Conservation (phyloP, 2,797 vertebrate species). For the Myotis vivesi region DNA sequence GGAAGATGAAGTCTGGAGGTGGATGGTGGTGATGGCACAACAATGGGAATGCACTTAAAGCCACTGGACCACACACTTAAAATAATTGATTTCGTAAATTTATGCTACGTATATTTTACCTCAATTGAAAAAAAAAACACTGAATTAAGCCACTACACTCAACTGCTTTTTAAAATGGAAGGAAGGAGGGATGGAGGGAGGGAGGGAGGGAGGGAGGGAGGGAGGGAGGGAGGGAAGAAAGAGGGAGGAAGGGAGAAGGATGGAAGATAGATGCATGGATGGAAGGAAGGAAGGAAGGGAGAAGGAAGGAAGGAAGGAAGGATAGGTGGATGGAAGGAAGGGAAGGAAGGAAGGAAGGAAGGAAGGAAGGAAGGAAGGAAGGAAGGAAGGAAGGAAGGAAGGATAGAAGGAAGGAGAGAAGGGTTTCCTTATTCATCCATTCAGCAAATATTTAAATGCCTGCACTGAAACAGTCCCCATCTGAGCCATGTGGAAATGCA, state of each 20-base stretch:
- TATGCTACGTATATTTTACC: neutral
- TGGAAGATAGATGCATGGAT: neutral
- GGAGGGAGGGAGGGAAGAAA: neutral
- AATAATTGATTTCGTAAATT: neutral
- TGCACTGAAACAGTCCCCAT: neutral
- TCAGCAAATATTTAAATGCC: neutral
- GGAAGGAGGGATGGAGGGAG: neutral
- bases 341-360: neutral
- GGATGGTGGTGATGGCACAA: neutral
- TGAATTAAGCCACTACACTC: neutral
- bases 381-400: neutral
- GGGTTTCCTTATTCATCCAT: neutral
- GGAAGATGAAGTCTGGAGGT: neutral
- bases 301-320: neutral
- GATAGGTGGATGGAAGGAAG: too few species aligned
- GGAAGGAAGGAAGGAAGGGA: neutral
- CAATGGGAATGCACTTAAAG: neutral
- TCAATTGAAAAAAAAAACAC: neutral
- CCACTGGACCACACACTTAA: neutral
- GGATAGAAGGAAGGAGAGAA: neutral
- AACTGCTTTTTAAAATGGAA: neutral
- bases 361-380: neutral
- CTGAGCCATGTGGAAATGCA: neutral
- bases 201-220: neutral
- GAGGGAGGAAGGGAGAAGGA: too few species aligned